These are phyloP conservation scores for Rhynchomys soricoides DNA, from an alignment of 2,113 vertebrate genomes.

Conservation along the genomic window DNA sequence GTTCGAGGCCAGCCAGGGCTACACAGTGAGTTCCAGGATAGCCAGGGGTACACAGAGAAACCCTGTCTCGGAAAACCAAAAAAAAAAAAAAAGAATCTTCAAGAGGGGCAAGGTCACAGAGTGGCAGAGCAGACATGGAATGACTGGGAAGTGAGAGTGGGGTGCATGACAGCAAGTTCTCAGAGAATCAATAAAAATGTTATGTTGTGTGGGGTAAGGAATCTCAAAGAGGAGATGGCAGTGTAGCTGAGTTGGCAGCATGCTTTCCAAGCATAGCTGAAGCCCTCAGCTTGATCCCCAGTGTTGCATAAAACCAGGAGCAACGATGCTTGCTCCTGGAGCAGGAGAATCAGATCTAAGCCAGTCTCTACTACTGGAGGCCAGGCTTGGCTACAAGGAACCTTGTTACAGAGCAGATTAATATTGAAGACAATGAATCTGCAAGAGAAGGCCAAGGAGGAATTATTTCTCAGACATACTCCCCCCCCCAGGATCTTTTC, in stretches of 20 bases:
- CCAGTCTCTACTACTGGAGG: neutral
- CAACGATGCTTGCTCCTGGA: neutral
- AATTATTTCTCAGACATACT: neutral
- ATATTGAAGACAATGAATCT: too few species aligned
- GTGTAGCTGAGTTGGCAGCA: neutral
- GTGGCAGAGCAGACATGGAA: neutral
- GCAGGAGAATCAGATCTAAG: neutral
- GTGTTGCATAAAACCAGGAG: neutral
- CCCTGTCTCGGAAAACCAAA: neutral
- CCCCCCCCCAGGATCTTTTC: neutral
- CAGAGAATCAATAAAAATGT: neutral
- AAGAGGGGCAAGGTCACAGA: neutral
- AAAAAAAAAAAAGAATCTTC: neutral
- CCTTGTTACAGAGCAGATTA: neutral
- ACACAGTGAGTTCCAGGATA: neutral
- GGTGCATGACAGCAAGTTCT: neutral
- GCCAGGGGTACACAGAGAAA: neutral
- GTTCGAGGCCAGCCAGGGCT: neutral
- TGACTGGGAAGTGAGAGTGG: neutral
- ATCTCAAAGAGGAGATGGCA: neutral
- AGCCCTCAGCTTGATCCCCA: too few species aligned
- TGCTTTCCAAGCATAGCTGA: neutral
- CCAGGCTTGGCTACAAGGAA: neutral
- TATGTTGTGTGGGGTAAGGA: neutral
- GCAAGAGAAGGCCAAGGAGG: neutral